These are phyloP conservation scores for Papilio polytes DNA, from an alignment of 1,140 invertebrate species.

Conservation along the genomic window DNA sequence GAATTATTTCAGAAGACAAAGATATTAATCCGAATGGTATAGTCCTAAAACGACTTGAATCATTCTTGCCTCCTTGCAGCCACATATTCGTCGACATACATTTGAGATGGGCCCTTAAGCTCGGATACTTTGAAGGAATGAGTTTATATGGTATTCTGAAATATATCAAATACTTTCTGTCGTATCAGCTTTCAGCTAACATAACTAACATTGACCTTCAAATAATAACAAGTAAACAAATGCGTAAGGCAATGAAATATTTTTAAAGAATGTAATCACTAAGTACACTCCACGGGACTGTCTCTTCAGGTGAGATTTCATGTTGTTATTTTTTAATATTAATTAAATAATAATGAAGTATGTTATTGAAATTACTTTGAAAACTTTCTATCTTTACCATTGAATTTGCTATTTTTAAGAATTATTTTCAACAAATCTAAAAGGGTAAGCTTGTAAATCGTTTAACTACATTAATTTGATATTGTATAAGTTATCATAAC, in stretches of 20 bases:
- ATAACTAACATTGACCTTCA: conserved; percentile 41
- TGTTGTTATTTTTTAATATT: too few relatives aligned
- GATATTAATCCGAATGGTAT: conserved; percentile 71
- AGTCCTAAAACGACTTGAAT: conserved; percentile 70
- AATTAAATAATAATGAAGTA: too few relatives aligned
- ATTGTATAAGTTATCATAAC: conserved; percentile 13
- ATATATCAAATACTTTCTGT: conserved; percentile 33
- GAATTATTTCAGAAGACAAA: conserved; percentile 65
- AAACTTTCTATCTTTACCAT: too few relatives aligned
- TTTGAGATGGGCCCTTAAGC: conserved; percentile 59
- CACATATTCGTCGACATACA: conserved; percentile 80
- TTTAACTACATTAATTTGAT: not conserved
- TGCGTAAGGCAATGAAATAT: not conserved
- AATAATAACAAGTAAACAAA: conserved; percentile 14
- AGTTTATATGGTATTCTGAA: conserved; percentile 58
- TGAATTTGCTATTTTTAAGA: too few relatives aligned
- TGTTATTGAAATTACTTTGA: too few relatives aligned
- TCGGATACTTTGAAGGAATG: conserved; percentile 56
- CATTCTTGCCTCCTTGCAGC: conserved; percentile 77
- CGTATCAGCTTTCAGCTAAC: conserved; percentile 42
- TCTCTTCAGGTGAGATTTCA: conserved; percentile 16
- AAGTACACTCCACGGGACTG: not conserved
- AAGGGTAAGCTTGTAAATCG: not conserved
- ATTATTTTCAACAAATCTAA: too few relatives aligned
- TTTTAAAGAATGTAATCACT: conserved; percentile 23